These are phyloP conservation scores for Ommatoiulus sabulosus DNA, from an alignment of 2,888 invertebrate genomes.

Conservation along the genomic window DNA sequence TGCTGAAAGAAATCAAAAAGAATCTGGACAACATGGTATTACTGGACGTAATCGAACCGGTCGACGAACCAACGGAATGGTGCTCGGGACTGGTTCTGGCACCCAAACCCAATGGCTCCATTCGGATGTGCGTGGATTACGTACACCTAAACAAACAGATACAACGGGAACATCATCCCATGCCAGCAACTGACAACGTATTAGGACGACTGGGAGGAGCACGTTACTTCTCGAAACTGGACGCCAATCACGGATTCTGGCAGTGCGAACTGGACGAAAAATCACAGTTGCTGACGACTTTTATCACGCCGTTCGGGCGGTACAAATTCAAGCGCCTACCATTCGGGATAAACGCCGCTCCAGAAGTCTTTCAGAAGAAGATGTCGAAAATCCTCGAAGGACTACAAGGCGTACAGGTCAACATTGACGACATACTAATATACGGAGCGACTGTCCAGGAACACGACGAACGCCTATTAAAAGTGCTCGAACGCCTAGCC, in stretches of 20 bases:
- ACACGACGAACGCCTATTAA: no score
- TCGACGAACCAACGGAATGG: not conserved
- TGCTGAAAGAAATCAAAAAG: not conserved
- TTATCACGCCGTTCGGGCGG: slow-evolving; percentile 31
- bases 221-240: slow-evolving; percentile 53
- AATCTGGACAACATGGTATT: not conserved
- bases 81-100: not conserved
- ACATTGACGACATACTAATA: no score
- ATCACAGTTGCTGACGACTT: not conserved
- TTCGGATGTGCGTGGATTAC: not conserved
- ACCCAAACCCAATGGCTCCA: not conserved
- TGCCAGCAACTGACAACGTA: slow-evolving; percentile 44
- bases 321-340: slow-evolving; percentile 22
- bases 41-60: not conserved
- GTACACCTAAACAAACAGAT: not conserved
- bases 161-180: not conserved
- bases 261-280: not conserved
- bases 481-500: not conserved
- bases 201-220: slow-evolving; percentile 52
- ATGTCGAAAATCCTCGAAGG: not conserved
- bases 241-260: slow-evolving; percentile 12
- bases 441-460: no score
- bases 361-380: slow-evolving; percentile 47
- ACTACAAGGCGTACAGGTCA: not conserved
- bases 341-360: slow-evolving; percentile 21